These are phyloP conservation scores for Catocala sponsa DNA, from an alignment of 2,888 invertebrate species.

Conservation along the genomic window DNA sequence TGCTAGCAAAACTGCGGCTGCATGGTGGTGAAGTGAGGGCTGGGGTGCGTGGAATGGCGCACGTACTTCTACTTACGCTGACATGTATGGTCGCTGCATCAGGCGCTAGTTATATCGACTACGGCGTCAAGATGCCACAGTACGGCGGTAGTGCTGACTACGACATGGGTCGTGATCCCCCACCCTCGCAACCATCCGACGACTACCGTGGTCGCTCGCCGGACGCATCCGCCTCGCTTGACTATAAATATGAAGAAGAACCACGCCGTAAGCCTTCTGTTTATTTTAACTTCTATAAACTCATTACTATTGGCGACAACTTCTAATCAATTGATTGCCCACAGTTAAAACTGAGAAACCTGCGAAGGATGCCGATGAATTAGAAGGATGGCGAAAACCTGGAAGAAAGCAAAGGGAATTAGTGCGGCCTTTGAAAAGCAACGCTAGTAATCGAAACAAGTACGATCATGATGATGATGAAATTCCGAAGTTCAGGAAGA, in stretches of 20 bases:
- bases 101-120: slow-evolving; percentile 67
- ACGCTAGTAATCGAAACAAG: slow-evolving; percentile 37
- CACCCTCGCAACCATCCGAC: slow-evolving; percentile 43
- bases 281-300: background rate
- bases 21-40: slow-evolving; percentile 18
- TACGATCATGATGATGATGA: slow-evolving; percentile 51
- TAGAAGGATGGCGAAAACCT: slow-evolving; percentile 58
- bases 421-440: slow-evolving; percentile 33
- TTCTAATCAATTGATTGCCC: slow-evolving; percentile 17
- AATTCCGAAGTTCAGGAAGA: slow-evolving; percentile 46
- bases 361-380: slow-evolving; percentile 48
- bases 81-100: slow-evolving; percentile 53
- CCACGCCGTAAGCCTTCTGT: slow-evolving; percentile 44
- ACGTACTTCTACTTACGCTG: slow-evolving; percentile 52
- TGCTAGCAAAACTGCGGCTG: slow-evolving; percentile 14
- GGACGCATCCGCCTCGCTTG: slow-evolving; percentile 66
- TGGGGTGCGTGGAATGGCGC: slow-evolving; percentile 32
- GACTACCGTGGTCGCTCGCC: slow-evolving; percentile 70
- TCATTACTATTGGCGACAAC: background rate
- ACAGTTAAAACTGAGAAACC: slow-evolving; percentile 59
- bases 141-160: slow-evolving; percentile 66
- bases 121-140: slow-evolving; percentile 73
- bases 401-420: slow-evolving; percentile 52
- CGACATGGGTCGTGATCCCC: slow-evolving; percentile 50
- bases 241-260: slow-evolving; percentile 75